Evolutionary conservation across 2,113 vertebrate species (phyloP).

Genomic region (Chrysemys picta): DNA sequence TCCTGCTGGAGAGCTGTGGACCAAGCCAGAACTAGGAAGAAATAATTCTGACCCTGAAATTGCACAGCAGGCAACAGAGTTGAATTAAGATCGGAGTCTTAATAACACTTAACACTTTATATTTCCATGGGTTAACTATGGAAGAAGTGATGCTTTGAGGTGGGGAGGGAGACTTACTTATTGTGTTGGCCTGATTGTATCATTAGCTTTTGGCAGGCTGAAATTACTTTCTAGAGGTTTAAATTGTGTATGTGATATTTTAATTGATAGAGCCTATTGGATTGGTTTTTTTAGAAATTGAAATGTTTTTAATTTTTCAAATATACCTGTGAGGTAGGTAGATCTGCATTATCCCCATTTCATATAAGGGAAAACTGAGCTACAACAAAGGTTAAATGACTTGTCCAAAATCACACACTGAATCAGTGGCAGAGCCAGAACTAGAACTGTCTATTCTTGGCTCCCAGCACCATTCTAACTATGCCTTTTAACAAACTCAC

Average conservation of each 20-base stretch:
- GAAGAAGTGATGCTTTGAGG: not conserved
- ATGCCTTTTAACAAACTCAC: not conserved
- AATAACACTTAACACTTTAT: not conserved
- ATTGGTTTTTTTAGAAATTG: not conserved
- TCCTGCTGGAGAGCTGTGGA: not conserved
- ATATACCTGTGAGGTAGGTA: not conserved
- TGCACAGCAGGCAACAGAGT: not conserved
- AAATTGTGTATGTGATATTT: slow-evolving; percentile 2
- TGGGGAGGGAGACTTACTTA: not conserved
- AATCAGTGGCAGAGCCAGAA: rapidly evolving
- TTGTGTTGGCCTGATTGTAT: not conserved
- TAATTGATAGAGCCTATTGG: not conserved
- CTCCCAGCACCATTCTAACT: not conserved
- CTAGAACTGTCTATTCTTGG: not conserved
- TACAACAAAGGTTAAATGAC: not conserved
- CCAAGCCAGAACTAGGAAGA: not conserved
- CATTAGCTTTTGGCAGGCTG: not conserved
- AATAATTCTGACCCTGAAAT: not conserved
- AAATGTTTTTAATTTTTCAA: not conserved
- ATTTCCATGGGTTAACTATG: not conserved
- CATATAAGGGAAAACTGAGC: not conserved
- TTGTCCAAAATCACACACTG: not conserved
- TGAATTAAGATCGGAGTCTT: not conserved
- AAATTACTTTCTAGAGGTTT: slow-evolving; percentile 5
- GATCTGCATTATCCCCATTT: not conserved